Conservation (phyloP, 2,797 vertebrate species). For the Gallinago solitaria region DNA sequence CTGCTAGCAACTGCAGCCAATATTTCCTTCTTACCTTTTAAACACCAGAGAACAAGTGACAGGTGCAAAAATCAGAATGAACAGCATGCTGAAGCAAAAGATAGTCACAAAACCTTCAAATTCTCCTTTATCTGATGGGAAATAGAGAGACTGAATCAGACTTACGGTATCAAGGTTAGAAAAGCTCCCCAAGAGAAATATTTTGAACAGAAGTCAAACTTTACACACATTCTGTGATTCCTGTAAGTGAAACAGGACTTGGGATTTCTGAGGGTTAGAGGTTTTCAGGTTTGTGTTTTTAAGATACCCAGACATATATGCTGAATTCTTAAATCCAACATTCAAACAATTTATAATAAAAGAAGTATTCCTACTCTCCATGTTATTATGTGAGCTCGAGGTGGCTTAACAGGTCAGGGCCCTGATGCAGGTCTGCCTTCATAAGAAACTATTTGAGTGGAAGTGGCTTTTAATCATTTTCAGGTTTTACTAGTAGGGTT, state of each 20-base stretch:
- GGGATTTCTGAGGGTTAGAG: neutral
- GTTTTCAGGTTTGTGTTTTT: neutral
- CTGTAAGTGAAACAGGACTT: neutral
- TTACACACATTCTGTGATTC: neutral
- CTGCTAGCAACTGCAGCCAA: neutral
- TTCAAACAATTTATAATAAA: neutral
- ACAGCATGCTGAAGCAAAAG: slow-evolving; percentile 11
- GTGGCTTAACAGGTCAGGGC: neutral
- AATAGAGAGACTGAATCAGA: neutral
- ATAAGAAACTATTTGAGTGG: neutral
- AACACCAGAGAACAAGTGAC: slow-evolving; percentile 22
- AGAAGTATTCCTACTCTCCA: neutral
- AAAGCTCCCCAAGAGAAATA: neutral
- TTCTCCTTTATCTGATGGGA: slow-evolving; percentile 59
- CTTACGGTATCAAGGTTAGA: neutral
- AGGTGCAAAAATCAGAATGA: slow-evolving; percentile 3
- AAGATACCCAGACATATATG: neutral
- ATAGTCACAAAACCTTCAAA: slow-evolving; percentile 32
- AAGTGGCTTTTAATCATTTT: neutral
- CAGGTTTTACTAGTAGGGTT: neutral
- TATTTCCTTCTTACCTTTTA: slow-evolving; percentile 51
- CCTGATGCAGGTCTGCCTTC: fast-evolving
- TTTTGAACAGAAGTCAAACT: neutral
- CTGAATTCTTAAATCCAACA: neutral
- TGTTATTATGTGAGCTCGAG: neutral